These are phyloP conservation scores for Stenurella melanura DNA, from an alignment of 2,888 invertebrate genomes.

Conservation along the genomic window DNA sequence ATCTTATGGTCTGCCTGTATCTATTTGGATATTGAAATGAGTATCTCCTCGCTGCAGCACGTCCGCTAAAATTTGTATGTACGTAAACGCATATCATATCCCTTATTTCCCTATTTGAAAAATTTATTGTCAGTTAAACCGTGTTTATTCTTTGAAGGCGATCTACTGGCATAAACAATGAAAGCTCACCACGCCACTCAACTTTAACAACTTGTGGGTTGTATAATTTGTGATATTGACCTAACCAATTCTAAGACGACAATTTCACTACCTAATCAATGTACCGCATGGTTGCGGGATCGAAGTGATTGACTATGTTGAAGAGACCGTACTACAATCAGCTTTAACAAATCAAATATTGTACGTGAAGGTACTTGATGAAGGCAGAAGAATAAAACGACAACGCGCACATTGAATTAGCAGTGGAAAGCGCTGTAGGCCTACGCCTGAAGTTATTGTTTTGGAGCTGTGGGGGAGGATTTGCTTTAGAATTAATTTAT, in stretches of 20 bases:
- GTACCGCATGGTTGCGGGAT: neutral
- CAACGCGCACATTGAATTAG: neutral
- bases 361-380: neutral
- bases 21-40: too few species aligned
- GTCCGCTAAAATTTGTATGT: too few species aligned
- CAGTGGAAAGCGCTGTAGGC: neutral
- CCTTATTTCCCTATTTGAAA: too few species aligned
- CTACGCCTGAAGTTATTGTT: conserved; percentile 2
- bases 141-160: too few species aligned
- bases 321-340: neutral
- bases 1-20: too few species aligned
- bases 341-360: neutral
- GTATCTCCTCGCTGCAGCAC: too few species aligned
- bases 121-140: too few species aligned
- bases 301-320: neutral
- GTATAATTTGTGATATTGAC: neutral
- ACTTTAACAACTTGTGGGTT: too few species aligned
- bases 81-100: too few species aligned
- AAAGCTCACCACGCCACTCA: too few species aligned
- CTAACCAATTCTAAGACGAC: neutral
- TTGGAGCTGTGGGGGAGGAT: neutral
- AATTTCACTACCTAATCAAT: neutral
- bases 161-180: too few species aligned
- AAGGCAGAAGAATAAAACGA: neutral
- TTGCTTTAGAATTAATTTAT: neutral